Percentiles rank a stretch among this genome's conserved stretches.
Evolutionary conservation across 2,113 vertebrate genomes (phyloP).

Genomic region (Nothocercus julius): DNA sequence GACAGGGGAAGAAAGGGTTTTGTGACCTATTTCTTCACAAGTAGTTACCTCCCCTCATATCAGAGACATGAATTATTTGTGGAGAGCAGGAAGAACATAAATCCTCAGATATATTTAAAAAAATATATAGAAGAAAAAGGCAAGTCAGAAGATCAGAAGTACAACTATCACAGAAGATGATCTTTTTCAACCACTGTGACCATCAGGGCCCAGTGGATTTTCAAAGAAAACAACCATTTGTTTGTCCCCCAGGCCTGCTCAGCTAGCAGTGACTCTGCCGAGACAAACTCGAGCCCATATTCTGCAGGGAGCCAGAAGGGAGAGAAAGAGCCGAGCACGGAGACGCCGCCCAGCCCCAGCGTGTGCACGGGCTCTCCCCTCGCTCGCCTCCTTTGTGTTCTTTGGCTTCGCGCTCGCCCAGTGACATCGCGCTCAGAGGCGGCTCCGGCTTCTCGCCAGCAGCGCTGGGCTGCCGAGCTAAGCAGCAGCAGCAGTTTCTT

Average conservation of each 20-base stretch:
- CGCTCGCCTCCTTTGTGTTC: neutral
- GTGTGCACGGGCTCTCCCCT: conserved; percentile 2
- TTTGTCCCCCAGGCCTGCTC: rapidly evolving
- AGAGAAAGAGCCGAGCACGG: neutral
- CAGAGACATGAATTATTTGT: neutral
- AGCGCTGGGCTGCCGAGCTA: rapidly evolving
- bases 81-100: neutral
- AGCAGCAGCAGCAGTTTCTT: rapidly evolving
- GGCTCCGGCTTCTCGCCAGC: neutral
- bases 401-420: neutral
- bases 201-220: neutral
- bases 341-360: conserved; percentile 23
- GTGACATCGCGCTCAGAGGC: neutral
- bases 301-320: neutral
- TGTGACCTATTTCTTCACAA: neutral
- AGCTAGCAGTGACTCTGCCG: neutral
- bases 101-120: neutral
- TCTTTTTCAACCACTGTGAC: rapidly evolving
- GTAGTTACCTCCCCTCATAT: neutral
- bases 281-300: neutral
- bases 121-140: neutral
- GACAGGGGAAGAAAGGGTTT: neutral
- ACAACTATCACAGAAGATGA: neutral
- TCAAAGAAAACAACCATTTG: neutral
- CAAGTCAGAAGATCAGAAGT: neutral